These are phyloP conservation scores for Amphimedon queenslandica DNA, from an alignment of 37 sponge, comb jelly and placozoan species.

Conservation along the genomic window DNA sequence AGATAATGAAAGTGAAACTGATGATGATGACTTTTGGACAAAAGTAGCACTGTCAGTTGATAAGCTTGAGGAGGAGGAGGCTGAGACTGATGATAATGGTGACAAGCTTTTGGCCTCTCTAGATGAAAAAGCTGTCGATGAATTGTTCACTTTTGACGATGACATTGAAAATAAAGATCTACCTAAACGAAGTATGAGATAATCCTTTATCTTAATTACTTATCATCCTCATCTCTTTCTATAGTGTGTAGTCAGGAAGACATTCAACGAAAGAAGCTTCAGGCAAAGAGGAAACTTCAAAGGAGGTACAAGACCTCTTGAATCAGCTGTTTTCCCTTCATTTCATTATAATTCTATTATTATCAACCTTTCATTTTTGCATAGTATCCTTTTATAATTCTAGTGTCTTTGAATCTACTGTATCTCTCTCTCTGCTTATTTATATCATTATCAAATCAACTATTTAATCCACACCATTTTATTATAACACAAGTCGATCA, in stretches of 20 bases:
- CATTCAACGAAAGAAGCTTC: conserved; percentile 14
- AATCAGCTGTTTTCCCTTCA: not conserved
- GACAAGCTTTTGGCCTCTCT: not conserved
- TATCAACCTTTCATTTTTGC: not conserved
- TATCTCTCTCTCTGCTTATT: not conserved
- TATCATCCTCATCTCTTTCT: not conserved
- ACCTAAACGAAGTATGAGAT: no score
- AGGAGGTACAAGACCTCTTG: conserved; percentile 7
- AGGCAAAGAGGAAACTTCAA: not conserved
- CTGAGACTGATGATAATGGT: not conserved
- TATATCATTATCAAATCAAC: not conserved
- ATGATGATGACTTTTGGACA: conserved; percentile 9
- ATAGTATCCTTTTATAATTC: not conserved
- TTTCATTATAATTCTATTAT: not conserved
- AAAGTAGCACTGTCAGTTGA: not conserved
- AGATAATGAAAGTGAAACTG: no score
- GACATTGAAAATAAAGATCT: not conserved
- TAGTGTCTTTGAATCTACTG: not conserved
- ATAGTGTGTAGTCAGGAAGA: conserved; percentile 19
- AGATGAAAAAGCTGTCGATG: not conserved
- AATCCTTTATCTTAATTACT: not conserved
- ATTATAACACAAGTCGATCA: no score
- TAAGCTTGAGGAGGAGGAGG: not conserved
- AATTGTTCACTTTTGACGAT: not conserved
- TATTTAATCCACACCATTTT: not conserved